Evolutionary conservation across 2,797 vertebrate species (phyloP), one percentile per base, ranked within the genome.

Genomic region (Rhyacichthys aspro): DNA sequence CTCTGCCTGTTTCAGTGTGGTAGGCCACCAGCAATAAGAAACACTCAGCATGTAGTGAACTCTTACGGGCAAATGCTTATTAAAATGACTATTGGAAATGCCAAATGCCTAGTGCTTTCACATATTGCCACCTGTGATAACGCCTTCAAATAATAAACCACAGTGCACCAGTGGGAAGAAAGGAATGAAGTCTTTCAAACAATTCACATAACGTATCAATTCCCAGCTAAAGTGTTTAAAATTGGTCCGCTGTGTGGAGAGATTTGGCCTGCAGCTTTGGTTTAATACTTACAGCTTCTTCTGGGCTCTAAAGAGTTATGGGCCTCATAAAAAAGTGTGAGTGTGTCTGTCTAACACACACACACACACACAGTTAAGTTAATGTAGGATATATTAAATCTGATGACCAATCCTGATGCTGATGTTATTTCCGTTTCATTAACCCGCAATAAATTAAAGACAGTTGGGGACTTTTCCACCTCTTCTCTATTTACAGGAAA

Each of bases 371-470:
- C 53, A 53, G 61, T 42, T 37, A 53, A 52, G 50, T 39, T 54
- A 41, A 54, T 54, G 50, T 41, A 54, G 36, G 37, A 19, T 54
- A 41, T 54, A 54, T 54, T 54, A 54, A 54, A 54, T 54, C 36
- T 54, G 50, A 54, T 54, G 50, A 23, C 36, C 56, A 48, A 79
- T 78, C 71, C 68, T 64, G 75, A 78, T 74, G 74, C 59, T 63
- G 74, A 79, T 82, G 70, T 78, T 82, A 79, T 82, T 85, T 76
- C 67, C 64, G 63, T 73, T 85, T 82, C 80, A 85, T 86, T 86
- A 85, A 85, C 79, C 75, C 18, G 37, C 59, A 66, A 77, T 85
- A 82, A 83, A 83, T 86, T 76, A 68, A 74, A 63, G 23, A 38
- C 33, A 43, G 17, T 38, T 2, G 7, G 33, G 56, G 53, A 57